phyloP scores from a whole-genome alignment of 2,888 invertebrate genomes.

The Eristalis intricaria region DNA sequence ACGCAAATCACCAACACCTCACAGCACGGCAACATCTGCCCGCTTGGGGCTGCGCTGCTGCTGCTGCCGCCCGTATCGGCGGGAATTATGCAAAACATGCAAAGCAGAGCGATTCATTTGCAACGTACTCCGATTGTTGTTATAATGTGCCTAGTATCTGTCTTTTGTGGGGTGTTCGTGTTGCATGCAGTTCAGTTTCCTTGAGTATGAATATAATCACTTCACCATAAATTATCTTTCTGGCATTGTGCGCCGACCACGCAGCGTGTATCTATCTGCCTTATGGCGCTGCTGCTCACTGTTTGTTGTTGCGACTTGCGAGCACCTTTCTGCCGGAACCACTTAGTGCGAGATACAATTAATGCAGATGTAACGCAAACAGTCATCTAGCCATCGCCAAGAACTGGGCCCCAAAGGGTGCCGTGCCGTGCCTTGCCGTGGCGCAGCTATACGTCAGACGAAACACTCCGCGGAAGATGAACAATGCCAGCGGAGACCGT shows the following conservation, averaged over 20 bases:
- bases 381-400: conserved; percentile 12
- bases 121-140: conserved; percentile 50
- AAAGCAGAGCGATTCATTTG: conserved; percentile 60
- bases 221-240: conserved; percentile 62
- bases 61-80: conserved; percentile 39
- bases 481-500: conserved; percentile 58
- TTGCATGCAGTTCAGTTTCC: conserved; percentile 68
- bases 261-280: conserved; percentile 16
- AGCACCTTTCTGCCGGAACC: conserved; percentile 28
- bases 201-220: conserved; percentile 65
- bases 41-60: background rate
- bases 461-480: conserved; percentile 47
- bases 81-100: conserved; percentile 53
- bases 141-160: conserved; percentile 3
- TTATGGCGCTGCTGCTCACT: background rate
- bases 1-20: background rate
- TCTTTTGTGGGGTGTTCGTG: conserved; percentile 40
- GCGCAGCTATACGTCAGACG: conserved; percentile 58
- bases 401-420: conserved; percentile 32
- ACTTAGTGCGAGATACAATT: conserved; percentile 53
- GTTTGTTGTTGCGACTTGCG: conserved; percentile 33
- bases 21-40: conserved; percentile 46
- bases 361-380: conserved; percentile 40
- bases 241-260: conserved; percentile 55
- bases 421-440: background rate